Conservation (phyloP, 2,888 invertebrate species). For the Scaptomyza parva region DNA sequence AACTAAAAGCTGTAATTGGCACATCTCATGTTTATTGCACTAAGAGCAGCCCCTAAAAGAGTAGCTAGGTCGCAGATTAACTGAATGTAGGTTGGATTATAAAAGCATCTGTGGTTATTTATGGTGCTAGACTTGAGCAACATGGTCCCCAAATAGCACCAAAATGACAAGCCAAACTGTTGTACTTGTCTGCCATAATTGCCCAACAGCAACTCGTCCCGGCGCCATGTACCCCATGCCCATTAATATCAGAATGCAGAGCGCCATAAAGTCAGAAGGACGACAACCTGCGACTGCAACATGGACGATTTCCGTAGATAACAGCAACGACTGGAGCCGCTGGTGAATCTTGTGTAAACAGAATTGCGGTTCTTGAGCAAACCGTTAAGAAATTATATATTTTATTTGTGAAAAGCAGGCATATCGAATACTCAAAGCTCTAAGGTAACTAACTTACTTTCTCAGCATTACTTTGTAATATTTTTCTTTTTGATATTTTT, state of each 20-base stretch:
- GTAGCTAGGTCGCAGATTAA: constrained; percentile 51
- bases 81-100: constrained; percentile 34
- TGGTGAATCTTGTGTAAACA: constrained; percentile 22
- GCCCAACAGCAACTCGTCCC: constrained; percentile 25
- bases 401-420: background rate
- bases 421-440: constrained; percentile 28
- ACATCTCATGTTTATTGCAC: constrained; percentile 51
- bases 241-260: constrained; percentile 67
- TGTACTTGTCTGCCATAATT: constrained; percentile 62
- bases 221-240: constrained; percentile 23
- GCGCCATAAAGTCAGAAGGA: constrained; percentile 54
- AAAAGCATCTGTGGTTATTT: constrained; percentile 58
- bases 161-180: constrained; percentile 33
- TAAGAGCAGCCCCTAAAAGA: constrained; percentile 44
- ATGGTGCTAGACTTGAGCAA: constrained; percentile 40
- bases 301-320: constrained; percentile 25
- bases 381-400: constrained; percentile 39
- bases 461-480: background rate
- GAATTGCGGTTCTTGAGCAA: constrained; percentile 40
- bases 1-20: constrained; percentile 13
- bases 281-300: constrained; percentile 34
- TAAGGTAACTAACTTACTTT: background rate
- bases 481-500: background rate
- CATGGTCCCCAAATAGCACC: constrained; percentile 60
- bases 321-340: background rate